A percentile compares a stretch with the other conserved stretches of the same genome.
Evolutionary conservation across 2,113 vertebrate genomes (phyloP).

Genomic region (Hemichromis elongatus): DNA sequence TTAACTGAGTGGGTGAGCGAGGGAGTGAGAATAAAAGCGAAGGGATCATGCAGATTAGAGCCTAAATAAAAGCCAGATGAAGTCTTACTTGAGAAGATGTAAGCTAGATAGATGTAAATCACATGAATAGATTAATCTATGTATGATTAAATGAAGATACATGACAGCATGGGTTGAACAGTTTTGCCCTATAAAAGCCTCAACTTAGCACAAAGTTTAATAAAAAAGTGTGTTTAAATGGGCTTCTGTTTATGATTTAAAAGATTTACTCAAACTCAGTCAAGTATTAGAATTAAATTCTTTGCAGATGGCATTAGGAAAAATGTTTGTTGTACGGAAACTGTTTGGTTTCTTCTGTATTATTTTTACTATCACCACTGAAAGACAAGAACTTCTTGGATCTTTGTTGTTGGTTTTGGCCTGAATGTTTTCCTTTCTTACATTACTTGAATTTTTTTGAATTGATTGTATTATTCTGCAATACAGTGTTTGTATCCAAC

Average conservation of each 20-base stretch:
- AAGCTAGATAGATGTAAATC: background rate
- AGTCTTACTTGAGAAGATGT: background rate
- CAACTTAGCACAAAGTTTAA: background rate
- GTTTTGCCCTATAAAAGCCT: background rate
- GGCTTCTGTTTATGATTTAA: background rate
- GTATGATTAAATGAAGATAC: background rate
- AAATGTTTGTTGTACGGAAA: background rate
- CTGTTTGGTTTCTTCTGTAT: background rate
- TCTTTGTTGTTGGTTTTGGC: background rate
- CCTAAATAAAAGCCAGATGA: conserved; percentile 4
- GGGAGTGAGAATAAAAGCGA: background rate
- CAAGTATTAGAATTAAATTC: background rate
- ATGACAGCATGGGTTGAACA: background rate
- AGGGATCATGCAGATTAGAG: conserved; percentile 8
- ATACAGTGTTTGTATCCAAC: background rate
- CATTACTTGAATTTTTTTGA: background rate
- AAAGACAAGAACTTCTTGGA: background rate
- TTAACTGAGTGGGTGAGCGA: background rate
- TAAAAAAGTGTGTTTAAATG: background rate
- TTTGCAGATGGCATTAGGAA: background rate
- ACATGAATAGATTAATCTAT: background rate
- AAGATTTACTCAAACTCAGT: background rate
- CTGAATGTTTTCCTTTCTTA: background rate
- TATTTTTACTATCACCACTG: background rate
- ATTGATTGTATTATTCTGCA: background rate